Evolutionary conservation across 2,113 vertebrate genomes (phyloP), one percentile per base, ranked within the genome.

Genomic region (Clarias batrachus): DNA sequence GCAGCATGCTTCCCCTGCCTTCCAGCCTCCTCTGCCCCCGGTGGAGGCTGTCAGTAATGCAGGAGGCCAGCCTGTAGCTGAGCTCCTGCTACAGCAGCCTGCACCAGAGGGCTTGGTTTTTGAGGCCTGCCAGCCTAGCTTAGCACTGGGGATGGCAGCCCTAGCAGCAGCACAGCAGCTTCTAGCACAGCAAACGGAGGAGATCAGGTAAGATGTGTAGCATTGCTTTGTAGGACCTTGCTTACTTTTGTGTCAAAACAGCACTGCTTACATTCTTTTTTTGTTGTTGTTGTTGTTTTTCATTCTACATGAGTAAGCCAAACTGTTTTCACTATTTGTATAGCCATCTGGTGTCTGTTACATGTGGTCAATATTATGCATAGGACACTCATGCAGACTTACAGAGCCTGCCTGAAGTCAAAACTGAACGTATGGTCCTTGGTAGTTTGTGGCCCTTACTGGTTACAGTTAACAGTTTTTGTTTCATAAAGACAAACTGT

Each of bases 1-100:
- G 95, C 97, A 98, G 96, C 98, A 98, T 94, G 94, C 95, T 77
- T 96, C 97, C 88, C 98, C 98, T 0, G 96, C 97, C 94, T 98
- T 97, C 96, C 98, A 99, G 94, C 98, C 98, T 5, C 98, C 97
- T n/a, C 96, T 98, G 90, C 97, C 97, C 86, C 98, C 98, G 68
- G 92, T 95, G 76, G 98, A 99, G 96, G 94, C 94, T 92, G 91
- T 88, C 19, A 92, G 92, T 91, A 88, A 90, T 92, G 88, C 89
- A 89, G 92, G 92, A 87, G 92, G 93, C 88, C 95, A 95, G 90
- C 77, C 91, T 27, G 89, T 81, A 23, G 91, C 91, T 33, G 97
- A 97, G 92, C 94, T 93, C 91, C 92, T 89, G 89, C 71, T 92
- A 90, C 94, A 90, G 90, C 85, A 93, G 10, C 96, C 92, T 88